Base-by-base conservation (phyloP, 2,888 invertebrate genomes). In the Tetranychus piercei region DNA sequence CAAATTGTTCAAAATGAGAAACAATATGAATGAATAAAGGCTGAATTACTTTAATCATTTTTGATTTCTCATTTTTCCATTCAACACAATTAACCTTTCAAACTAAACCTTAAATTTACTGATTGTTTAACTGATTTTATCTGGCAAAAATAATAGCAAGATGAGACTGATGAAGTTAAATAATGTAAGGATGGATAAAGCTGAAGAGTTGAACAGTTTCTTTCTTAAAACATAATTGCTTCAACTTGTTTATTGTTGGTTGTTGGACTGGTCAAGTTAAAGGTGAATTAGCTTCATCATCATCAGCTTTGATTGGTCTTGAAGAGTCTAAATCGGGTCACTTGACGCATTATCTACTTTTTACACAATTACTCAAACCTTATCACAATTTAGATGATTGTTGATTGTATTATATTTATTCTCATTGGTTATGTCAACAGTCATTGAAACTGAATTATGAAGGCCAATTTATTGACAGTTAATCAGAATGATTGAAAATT, bases 21-120 rank as follows among this genome's bases (percentile, higher is more conserved):
- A 66, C 66, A 66, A 66, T 66, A 66, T 66, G 66, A 66, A 66
- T 66, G 66, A 66, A 66, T 7, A 20, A 66, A 66, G 20, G 66
- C 18, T 66, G 20, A 66, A 34, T 34, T 34, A 34, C 34, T 34
- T 34, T 34, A 34, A 34, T 34, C 34, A 34, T 34, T 3, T 34
- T 34, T 34, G 34, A 34, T 34, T 34, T 34, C 34, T 34, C 34
- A 34, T 34, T 34, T 34, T 34, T 34, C 3, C 34, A 34, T 34
- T 34, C 34, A 34, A 34, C 34, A 34, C 34, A 34, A 34, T 34
- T 34, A 34, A 34, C 34, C 34, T 34, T 34, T 34, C 34, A 34
- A 34, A 34, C 4, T 34, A 34, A 34, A 34, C 3, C 34, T 34
- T 34, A 34, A 34, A 34, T 34, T 34, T 34, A 34, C 34, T 34